Percentiles rank a stretch among this genome's conserved stretches.
These are phyloP conservation scores for Cotesia vestalis DNA, from an alignment of 1,140 invertebrate species.

Conservation along the genomic window DNA sequence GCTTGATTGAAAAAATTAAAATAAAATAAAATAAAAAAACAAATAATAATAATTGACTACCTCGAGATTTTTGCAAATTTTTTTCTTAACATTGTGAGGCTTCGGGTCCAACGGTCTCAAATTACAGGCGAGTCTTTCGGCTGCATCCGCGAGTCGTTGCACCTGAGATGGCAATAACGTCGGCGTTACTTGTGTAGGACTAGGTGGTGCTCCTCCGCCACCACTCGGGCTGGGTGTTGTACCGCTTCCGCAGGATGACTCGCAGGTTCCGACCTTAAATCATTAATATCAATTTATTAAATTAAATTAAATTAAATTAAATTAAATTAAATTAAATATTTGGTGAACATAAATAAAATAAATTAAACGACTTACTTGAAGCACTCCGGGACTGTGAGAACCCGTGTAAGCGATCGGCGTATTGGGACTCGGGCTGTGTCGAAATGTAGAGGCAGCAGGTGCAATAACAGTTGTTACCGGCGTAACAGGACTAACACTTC, in stretches of 20 bases:
- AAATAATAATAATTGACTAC: conserved; percentile 58
- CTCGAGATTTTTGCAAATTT: conserved; percentile 91
- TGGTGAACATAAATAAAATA: background rate
- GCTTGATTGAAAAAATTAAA: conserved; percentile 28
- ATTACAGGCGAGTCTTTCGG: conserved; percentile 82
- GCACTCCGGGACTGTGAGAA: conserved; percentile 57
- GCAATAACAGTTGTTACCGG: conserved; percentile 57
- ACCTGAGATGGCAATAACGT: conserved; percentile 86
- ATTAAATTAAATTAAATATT: background rate
- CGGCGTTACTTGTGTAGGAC: conserved; percentile 77
- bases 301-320: conserved; percentile 3
- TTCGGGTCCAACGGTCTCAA: conserved; percentile 88
- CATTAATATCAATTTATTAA: conserved; percentile 7
- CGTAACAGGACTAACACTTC: conserved; percentile 58
- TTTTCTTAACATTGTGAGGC: conserved; percentile 90
- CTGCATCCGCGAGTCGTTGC: conserved; percentile 81
- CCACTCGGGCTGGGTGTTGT: conserved; percentile 60
- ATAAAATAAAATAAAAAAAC: background rate
- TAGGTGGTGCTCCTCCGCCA: conserved; percentile 63
- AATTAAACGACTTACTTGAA: conserved; percentile 54
- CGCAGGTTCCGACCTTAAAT: conserved; percentile 59
- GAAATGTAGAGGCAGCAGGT: conserved; percentile 53
- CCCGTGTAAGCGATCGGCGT: conserved; percentile 52
- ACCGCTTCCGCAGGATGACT: conserved; percentile 61
- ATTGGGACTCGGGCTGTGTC: conserved; percentile 56